Percentiles rank a stretch among this genome's conserved stretches.
Conservation (phyloP, 2,797 vertebrate species). For the Anomalospiza imberbis region DNA sequence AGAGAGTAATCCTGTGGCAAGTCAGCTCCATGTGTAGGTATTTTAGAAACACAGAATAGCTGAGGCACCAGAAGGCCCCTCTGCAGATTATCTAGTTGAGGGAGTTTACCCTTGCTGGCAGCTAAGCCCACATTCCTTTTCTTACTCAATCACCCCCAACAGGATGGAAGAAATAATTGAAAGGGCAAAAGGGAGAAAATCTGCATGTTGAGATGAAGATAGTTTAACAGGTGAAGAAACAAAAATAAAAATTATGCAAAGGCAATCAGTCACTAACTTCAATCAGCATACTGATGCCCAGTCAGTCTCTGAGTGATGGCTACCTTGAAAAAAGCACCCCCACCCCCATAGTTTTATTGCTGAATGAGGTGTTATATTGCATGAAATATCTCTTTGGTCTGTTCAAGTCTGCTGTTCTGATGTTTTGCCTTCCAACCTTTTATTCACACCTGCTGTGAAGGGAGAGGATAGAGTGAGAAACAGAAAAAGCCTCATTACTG, state of each 20-base stretch:
- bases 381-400: not conserved
- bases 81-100: not conserved
- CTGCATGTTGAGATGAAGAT: not conserved
- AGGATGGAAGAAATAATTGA: not conserved
- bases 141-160: not conserved
- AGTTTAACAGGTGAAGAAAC: not conserved
- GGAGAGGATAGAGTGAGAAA: not conserved
- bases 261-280: not conserved
- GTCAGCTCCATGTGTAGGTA: not conserved
- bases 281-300: not conserved
- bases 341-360: accelerated
- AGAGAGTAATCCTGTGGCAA: not conserved
- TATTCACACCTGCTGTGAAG: accelerated
- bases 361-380: not conserved
- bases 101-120: not conserved
- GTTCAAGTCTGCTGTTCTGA: not conserved
- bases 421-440: not conserved
- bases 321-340: not conserved
- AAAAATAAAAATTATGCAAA: not conserved
- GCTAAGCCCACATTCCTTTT: not conserved
- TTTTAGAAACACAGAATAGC: not conserved
- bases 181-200: not conserved
- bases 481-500: not conserved
- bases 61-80: not conserved
- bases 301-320: not conserved